Conservation (phyloP, 2,113 vertebrate genomes). For the Sardina pilchardus region DNA sequence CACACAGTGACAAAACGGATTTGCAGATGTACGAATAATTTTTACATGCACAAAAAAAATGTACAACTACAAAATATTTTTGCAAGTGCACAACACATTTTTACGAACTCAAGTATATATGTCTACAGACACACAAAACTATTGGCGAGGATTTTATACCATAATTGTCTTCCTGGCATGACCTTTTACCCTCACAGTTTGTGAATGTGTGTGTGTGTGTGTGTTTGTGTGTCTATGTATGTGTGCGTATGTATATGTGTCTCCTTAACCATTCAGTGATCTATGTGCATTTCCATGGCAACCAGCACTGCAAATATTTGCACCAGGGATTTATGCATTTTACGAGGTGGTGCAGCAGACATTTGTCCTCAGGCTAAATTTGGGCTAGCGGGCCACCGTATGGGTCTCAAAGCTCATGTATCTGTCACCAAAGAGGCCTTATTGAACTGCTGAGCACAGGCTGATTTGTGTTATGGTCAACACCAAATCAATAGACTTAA, state of each 20-base stretch:
- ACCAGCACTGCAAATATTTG: constrained; percentile 60
- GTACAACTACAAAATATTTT: no score
- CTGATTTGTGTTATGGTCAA: constrained; percentile 51
- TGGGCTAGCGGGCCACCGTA: background rate
- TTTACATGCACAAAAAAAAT: no score
- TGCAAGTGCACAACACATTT: no score
- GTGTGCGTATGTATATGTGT: background rate
- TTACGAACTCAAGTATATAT: no score
- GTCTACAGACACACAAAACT: no score
- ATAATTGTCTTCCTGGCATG: background rate
- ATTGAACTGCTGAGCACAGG: constrained; percentile 36
- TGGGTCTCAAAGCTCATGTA: background rate
- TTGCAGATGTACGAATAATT: no score
- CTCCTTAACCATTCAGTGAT: background rate
- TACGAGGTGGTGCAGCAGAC: constrained; percentile 24
- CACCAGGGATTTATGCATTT: constrained; percentile 43
- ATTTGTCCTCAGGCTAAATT: constrained; percentile 16
- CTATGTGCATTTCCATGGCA: constrained; percentile 36
- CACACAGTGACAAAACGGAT: no score
- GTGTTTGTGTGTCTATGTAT: background rate
- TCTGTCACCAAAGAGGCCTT: constrained; percentile 16
- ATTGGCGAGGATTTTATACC: no score
- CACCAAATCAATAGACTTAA: constrained; percentile 59
- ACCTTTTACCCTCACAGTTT: constrained; percentile 9
- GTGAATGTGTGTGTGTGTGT: background rate